phyloP scores from a whole-genome alignment of 2,888 invertebrate species.

The Tortricodes alternella region DNA sequence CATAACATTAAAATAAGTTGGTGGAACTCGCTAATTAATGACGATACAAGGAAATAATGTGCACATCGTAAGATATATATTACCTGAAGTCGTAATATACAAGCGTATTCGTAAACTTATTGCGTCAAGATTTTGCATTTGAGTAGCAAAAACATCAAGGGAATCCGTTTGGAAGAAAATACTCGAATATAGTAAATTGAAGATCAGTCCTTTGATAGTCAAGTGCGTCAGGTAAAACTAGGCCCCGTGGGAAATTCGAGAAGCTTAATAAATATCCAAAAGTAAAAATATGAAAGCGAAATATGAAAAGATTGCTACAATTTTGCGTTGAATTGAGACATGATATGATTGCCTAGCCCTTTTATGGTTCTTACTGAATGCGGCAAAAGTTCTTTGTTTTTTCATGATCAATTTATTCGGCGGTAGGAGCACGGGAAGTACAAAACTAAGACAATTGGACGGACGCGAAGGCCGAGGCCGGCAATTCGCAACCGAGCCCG shows the following conservation, averaged over 20 bases:
- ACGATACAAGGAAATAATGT: not conserved
- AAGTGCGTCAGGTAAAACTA: not conserved
- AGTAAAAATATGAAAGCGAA: too few species aligned
- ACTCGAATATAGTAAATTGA: not conserved
- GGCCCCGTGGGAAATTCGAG: not conserved
- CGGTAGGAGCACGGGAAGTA: constrained; percentile 20
- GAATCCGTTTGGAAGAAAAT: not conserved
- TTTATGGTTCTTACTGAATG: too few species aligned
- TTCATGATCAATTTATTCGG: too few species aligned
- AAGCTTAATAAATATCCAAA: not conserved
- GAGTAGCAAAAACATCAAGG: not conserved
- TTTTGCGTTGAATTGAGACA: too few species aligned
- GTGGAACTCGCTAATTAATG: constrained; percentile 1
- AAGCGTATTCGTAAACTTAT: not conserved
- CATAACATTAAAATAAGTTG: not conserved
- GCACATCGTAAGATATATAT: not conserved
- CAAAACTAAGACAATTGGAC: constrained; percentile 29
- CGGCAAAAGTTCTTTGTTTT: too few species aligned
- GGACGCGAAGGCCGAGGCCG: constrained; percentile 28
- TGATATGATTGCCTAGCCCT: too few species aligned
- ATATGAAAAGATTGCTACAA: too few species aligned
- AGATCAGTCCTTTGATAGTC: not conserved
- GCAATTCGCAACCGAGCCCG: constrained; percentile 20
- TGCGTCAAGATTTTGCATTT: not conserved
- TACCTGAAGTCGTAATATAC: not conserved